A percentile compares a stretch with the other conserved stretches of the same genome.
Conservation (phyloP, 2,797 vertebrate species). For the Distichodus sexfasciatus region DNA sequence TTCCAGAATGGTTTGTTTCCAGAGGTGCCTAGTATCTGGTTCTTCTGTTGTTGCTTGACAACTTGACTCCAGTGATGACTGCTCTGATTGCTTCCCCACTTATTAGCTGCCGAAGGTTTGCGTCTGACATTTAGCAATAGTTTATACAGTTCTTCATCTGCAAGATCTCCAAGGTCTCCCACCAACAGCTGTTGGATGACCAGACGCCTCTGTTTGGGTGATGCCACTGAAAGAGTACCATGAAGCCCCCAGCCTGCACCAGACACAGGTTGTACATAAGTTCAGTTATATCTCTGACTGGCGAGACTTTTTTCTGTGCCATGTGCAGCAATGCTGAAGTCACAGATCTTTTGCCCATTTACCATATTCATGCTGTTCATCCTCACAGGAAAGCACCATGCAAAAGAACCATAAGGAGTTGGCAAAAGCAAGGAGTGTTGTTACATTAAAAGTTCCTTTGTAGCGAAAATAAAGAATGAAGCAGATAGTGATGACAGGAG, state of each 20-base stretch:
- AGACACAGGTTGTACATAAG: constrained; percentile 67
- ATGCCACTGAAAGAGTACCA: constrained; percentile 57
- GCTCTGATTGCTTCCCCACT: constrained; percentile 48
- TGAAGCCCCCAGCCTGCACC: constrained; percentile 70
- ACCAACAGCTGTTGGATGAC: constrained; percentile 71
- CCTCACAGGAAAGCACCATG: constrained; percentile 8
- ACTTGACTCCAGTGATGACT: constrained; percentile 35
- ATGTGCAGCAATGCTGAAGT: constrained; percentile 6
- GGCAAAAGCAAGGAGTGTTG: not conserved
- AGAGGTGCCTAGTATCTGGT: not conserved
- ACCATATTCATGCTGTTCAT: not conserved
- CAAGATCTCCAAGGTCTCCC: constrained; percentile 75
- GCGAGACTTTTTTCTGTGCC: constrained; percentile 23
- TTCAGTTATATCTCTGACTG: constrained; percentile 52
- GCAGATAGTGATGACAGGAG: constrained; percentile 47
- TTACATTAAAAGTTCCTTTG: constrained; percentile 14
- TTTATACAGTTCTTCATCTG: constrained; percentile 67
- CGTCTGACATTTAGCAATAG: constrained; percentile 62
- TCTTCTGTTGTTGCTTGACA: constrained; percentile 59
- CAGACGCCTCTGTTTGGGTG: constrained; percentile 62
- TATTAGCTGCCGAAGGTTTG: constrained; percentile 50
- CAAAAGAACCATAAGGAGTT: not conserved
- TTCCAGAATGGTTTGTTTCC: constrained; percentile 43
- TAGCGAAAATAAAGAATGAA: constrained; percentile 54
- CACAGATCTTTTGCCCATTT: not conserved